A percentile compares a stretch with the other conserved stretches of the same genome.
Evolutionary conservation across 30 jellyfish, hydroid and myxozoan genomes (phyloP).

Genomic region (Turritopsis dohrnii): DNA sequence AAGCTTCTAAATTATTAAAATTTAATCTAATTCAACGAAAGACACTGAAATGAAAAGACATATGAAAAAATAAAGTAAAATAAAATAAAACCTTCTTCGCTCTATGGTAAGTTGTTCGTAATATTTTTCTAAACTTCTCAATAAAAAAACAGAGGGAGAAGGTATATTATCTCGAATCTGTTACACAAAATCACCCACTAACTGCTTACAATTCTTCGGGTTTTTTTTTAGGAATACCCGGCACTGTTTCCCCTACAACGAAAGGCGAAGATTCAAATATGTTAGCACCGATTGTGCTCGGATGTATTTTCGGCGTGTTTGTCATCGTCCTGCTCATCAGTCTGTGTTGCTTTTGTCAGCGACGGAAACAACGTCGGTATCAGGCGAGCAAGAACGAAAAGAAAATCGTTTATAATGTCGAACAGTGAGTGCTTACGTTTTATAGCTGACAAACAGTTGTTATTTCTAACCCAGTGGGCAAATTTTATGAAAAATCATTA

Average conservation of each 20-base stretch:
- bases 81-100: not conserved
- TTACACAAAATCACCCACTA: no score
- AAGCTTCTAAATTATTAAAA: not conserved
- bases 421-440: not conserved
- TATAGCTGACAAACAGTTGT: not conserved
- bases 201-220: not conserved
- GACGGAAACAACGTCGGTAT: conserved; percentile 49
- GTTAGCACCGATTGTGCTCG: conserved; percentile 70
- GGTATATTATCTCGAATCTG: no score
- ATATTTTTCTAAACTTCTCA: not conserved
- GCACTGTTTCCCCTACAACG: conserved; percentile 17
- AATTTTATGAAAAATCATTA: no score
- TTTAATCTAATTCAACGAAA: not conserved
- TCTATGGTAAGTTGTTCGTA: not conserved
- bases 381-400: conserved; percentile 4
- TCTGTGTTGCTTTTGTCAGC: conserved; percentile 63
- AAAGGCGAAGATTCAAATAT: conserved; percentile 24
- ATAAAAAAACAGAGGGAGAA: not conserved
- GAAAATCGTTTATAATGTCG: not conserved
- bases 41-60: not conserved
- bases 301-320: conserved; percentile 60
- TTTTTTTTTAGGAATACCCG: conserved; percentile 32
- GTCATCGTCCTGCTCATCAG: conserved; percentile 65
- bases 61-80: no score
- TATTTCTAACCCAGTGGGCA: no score